Evolutionary conservation across 1,140 invertebrate species (phyloP).

Genomic region (Calliphora vicina): DNA sequence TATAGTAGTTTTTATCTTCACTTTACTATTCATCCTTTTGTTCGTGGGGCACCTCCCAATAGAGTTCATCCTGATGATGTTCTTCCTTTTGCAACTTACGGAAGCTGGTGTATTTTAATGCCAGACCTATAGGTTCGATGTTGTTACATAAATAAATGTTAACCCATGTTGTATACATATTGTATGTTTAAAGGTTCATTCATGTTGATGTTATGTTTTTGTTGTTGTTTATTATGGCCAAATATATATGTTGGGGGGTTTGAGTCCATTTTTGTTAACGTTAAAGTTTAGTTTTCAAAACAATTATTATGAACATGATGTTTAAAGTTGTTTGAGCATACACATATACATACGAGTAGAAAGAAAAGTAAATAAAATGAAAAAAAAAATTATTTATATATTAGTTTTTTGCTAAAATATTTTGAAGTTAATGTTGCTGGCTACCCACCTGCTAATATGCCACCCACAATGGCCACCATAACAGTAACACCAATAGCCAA

Average conservation of each 20-base stretch:
- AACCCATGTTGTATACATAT: not conserved
- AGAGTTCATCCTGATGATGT: constrained; percentile 67
- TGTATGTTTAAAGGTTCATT: not conserved
- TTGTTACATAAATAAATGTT: constrained; percentile 19
- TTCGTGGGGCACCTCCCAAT: constrained; percentile 66
- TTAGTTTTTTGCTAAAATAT: not conserved
- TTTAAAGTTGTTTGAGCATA: not conserved
- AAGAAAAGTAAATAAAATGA: not conserved
- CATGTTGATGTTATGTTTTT: not conserved
- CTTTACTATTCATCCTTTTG: constrained; percentile 61
- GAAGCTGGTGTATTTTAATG: constrained; percentile 63
- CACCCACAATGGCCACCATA: constrained; percentile 75
- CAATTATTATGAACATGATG: not conserved
- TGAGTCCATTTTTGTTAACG: not conserved
- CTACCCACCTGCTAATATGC: constrained; percentile 78
- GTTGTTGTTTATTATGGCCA: too few relatives aligned
- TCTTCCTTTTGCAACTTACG: constrained; percentile 65
- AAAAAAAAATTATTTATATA: not conserved
- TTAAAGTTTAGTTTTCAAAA: not conserved
- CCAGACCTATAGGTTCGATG: constrained; percentile 59
- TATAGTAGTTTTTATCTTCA: constrained; percentile 12
- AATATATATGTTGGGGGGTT: too few relatives aligned
- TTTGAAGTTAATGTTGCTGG: not conserved
- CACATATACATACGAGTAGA: not conserved
- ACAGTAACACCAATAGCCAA: constrained; percentile 77